Base-by-base conservation (phyloP, 2,113 vertebrate species). In the Typhlomys cinereus region DNA sequence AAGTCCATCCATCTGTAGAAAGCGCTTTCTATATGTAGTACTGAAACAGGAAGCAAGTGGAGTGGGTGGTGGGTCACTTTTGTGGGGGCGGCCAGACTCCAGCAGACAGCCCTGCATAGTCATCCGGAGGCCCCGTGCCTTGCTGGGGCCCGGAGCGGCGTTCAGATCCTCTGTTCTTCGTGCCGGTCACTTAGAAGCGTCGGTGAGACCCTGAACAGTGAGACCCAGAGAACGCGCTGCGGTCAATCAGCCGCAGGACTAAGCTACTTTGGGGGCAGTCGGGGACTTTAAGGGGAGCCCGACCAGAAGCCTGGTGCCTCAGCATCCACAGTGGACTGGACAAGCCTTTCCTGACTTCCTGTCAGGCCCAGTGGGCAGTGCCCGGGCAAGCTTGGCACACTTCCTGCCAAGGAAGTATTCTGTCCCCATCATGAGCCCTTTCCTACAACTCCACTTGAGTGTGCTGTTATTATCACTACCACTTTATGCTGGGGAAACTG, bases 1-100 rank as follows among this genome's bases (percentile, higher is more conserved):
- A 66, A 83, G 71, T 70, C 12, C 46, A 18, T 41, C 44, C 11
- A 41, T 81, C 80, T 39, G 74, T 48, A 86, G 79, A 74, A 83
- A 54, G 54, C 17, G 59, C 64, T 21, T 0, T 85, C 85, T 92
- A 78, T 85, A 75, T 85, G 96, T 97, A 97, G 91, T n/a, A 23
- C 87, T 13, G 95, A 97, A 97, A 84, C 93, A 96, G 97, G 97
- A 98, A 98, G 95, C 21, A 13, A 91, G 82, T 39, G 83, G 69
- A 87, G 64, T 79, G 84, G 89, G 73, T 74, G 75, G 84, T 92
- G 92, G 94, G 93, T 88, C 61, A 88, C 91, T 96, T 96, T 96
- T 97, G 97, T 85, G 96, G 95, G 94, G 97, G 97, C 70, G 62
- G 82, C 93, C 89, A 81, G 34, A 78, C 96, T 41, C 87, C 85